A percentile compares a stretch with the other conserved stretches of the same genome.
Conservation (phyloP, 2,888 invertebrate species). For the Lycophotia porphyrea region DNA sequence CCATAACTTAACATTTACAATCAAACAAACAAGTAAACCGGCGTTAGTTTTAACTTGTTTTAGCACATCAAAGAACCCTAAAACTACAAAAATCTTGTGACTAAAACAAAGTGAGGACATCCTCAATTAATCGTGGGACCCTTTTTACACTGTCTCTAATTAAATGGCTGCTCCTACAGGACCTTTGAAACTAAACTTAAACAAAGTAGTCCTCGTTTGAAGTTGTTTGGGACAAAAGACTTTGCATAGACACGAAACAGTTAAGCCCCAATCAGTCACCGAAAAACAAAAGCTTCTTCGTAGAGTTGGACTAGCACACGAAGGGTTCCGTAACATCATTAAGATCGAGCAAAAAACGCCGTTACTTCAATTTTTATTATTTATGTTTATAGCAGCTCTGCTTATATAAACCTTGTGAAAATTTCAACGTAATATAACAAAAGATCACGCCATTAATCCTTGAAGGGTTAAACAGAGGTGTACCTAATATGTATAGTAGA, state of each 20-base stretch:
- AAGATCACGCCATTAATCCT: neutral
- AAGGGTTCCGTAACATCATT: neutral
- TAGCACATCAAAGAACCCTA: slow-evolving; percentile 2
- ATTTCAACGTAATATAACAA: neutral
- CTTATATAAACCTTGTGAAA: neutral
- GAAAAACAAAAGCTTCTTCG: slow-evolving; percentile 37
- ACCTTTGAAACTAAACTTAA: slow-evolving; percentile 39
- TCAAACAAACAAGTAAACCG: neutral
- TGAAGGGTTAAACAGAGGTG: neutral
- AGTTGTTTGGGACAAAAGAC: slow-evolving; percentile 16
- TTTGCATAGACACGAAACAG: neutral
- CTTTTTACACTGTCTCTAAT: slow-evolving; percentile 41
- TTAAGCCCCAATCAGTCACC: slow-evolving; percentile 39
- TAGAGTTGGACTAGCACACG: neutral
- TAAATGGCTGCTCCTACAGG: slow-evolving; percentile 39
- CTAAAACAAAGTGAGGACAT: slow-evolving; percentile 30
- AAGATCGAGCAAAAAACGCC: neutral
- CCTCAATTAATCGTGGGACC: slow-evolving; percentile 25
- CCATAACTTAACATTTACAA: neutral
- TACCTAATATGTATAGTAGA: too few species aligned
- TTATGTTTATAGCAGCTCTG: neutral
- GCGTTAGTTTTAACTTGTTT: neutral
- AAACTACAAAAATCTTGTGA: slow-evolving; percentile 30
- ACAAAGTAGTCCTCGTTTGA: slow-evolving; percentile 31
- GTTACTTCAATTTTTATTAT: neutral